phyloP scores from a whole-genome alignment of 2,888 invertebrate species.

The Cynaeus angustus region DNA sequence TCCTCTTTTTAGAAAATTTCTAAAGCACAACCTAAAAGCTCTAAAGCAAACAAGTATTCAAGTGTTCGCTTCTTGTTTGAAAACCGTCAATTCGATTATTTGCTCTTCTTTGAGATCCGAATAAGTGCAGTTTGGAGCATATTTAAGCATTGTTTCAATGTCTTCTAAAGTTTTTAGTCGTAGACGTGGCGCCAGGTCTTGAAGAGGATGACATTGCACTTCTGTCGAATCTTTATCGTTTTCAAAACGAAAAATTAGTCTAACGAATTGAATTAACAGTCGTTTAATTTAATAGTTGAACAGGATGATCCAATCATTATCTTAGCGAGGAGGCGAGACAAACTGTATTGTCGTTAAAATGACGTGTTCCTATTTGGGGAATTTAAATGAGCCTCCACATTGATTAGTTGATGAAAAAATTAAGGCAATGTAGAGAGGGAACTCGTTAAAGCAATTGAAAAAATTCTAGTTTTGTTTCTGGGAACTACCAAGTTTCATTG shows the following conservation, averaged over 20 bases:
- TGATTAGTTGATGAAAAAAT: slow-evolving; percentile 63
- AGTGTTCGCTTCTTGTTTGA: slow-evolving; percentile 35
- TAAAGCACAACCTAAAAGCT: slow-evolving; percentile 21
- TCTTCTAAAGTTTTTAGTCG: slow-evolving; percentile 39
- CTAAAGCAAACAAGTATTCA: slow-evolving; percentile 34
- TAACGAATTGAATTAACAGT: slow-evolving; percentile 29
- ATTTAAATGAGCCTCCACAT: slow-evolving; percentile 64
- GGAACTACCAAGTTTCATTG: background rate
- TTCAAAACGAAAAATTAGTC: slow-evolving; percentile 11
- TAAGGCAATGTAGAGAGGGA: slow-evolving; percentile 22
- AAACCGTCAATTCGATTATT: slow-evolving; percentile 45
- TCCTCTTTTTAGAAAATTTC: slow-evolving; percentile 11
- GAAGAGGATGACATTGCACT: slow-evolving; percentile 52
- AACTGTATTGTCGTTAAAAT: slow-evolving; percentile 62
- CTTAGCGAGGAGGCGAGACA: slow-evolving; percentile 59
- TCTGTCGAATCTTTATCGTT: slow-evolving; percentile 25
- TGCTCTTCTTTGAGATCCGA: slow-evolving; percentile 38
- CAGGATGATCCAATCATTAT: slow-evolving; percentile 62
- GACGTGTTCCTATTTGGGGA: slow-evolving; percentile 64
- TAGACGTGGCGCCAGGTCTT: slow-evolving; percentile 53
- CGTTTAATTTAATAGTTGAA: slow-evolving; percentile 47
- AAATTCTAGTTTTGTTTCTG: background rate
- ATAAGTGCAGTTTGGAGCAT: slow-evolving; percentile 39
- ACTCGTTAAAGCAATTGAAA: background rate
- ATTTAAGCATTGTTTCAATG: slow-evolving; percentile 48